phyloP scores from a whole-genome alignment of 2,888 invertebrate species.

The Stratiomys singularior region DNA sequence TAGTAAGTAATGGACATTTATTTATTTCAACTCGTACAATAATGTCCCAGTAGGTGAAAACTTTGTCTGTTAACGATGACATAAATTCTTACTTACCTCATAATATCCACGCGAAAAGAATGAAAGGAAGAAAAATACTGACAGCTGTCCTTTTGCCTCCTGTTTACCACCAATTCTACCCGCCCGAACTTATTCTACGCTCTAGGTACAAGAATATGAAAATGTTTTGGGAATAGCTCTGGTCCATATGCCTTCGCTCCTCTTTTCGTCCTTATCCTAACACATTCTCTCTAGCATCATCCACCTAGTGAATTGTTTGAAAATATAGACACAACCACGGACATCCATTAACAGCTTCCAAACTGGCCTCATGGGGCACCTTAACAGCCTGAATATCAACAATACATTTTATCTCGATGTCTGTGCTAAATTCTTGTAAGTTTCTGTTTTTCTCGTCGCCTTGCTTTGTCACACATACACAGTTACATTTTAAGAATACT shows the following conservation, averaged over 20 bases:
- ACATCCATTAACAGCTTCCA: conserved; percentile 49
- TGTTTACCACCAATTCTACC: neutral
- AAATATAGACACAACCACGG: conserved; percentile 46
- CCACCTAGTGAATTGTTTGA: conserved; percentile 17
- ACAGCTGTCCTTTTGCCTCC: no score
- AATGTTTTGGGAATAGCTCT: neutral
- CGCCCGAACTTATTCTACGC: neutral
- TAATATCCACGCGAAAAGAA: neutral
- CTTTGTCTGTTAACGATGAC: neutral
- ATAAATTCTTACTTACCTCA: neutral
- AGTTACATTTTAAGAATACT: no score
- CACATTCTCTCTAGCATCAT: neutral
- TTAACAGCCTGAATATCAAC: conserved; percentile 45
- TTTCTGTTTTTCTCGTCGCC: neutral
- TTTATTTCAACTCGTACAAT: no score
- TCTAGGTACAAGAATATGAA: neutral
- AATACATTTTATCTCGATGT: conserved; percentile 17
- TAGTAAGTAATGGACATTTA: no score
- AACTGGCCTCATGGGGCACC: conserved; percentile 50
- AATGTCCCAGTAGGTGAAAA: neutral
- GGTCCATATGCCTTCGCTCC: no score
- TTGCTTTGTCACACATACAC: no score
- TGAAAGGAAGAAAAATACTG: neutral
- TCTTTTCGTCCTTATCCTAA: no score
- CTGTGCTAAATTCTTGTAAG: conserved; percentile 21